phyloP scores from a whole-genome alignment of 2,888 invertebrate species.

The Carabus problematicus region DNA sequence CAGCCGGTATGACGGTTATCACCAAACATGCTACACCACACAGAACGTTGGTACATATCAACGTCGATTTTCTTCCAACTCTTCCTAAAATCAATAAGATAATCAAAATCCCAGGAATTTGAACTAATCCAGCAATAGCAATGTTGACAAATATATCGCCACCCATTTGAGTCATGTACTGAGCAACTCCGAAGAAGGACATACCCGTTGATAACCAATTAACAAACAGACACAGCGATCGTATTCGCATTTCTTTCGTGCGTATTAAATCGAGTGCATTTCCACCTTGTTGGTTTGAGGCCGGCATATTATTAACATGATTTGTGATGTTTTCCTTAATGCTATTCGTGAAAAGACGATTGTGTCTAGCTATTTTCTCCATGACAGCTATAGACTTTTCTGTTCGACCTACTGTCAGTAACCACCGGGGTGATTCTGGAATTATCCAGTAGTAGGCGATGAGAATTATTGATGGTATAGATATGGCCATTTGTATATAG shows the following conservation, averaged over 20 bases:
- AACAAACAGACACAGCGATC: slow-evolving; percentile 76
- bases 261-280: slow-evolving; percentile 70
- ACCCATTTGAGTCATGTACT: slow-evolving; percentile 80
- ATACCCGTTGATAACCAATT: slow-evolving; percentile 87
- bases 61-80: slow-evolving; percentile 72
- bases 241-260: slow-evolving; percentile 72
- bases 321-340: slow-evolving; percentile 24
- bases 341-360: slow-evolving; percentile 25
- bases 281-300: slow-evolving; percentile 46
- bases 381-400: slow-evolving; percentile 69
- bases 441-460: slow-evolving; percentile 71
- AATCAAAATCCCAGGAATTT: slow-evolving; percentile 65
- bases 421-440: slow-evolving; percentile 83
- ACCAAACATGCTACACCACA: slow-evolving; percentile 70
- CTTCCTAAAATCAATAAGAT: slow-evolving; percentile 62
- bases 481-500: slow-evolving; percentile 64
- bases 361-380: slow-evolving; percentile 53
- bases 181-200: slow-evolving; percentile 86
- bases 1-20: slow-evolving; percentile 66
- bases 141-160: slow-evolving; percentile 86
- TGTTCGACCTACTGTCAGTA: slow-evolving; percentile 71
- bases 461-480: slow-evolving; percentile 66
- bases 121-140: slow-evolving; percentile 77
- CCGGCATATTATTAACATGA: slow-evolving; percentile 24
- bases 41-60: slow-evolving; percentile 70